Evolutionary conservation across 2,888 invertebrate species (phyloP).

Genomic region (Aphidoletes aphidimyza): DNA sequence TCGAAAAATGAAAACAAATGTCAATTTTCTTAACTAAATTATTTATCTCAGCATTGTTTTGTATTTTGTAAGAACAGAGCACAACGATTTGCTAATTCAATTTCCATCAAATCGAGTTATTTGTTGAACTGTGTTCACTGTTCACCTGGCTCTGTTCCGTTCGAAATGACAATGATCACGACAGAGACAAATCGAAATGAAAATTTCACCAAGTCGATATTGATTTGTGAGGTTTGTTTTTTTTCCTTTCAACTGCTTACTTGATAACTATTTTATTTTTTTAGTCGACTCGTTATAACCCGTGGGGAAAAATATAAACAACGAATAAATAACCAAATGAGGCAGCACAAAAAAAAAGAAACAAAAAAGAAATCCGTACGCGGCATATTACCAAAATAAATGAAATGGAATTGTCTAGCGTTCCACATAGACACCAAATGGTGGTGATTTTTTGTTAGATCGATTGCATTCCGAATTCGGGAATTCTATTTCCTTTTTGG

Average conservation of each 20-base stretch:
- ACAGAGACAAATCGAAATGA: conserved; percentile 11
- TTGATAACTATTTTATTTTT: neutral
- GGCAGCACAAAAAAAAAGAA: neutral
- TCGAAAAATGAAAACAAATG: too few relatives aligned
- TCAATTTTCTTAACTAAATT: too few relatives aligned
- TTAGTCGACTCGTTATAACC: neutral
- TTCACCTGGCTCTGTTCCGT: neutral
- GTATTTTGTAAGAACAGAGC: too few relatives aligned
- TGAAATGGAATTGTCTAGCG: conserved; percentile 12
- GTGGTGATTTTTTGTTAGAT: conserved; percentile 1
- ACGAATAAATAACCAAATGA: neutral
- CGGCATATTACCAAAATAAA: conserved; percentile 12
- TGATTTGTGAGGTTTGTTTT: neutral
- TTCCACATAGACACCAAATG: neutral
- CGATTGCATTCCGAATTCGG: conserved; percentile 12
- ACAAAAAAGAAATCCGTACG: neutral
- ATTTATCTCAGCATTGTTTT: too few relatives aligned
- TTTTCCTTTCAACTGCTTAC: conserved; percentile 4
- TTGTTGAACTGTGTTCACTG: too few relatives aligned
- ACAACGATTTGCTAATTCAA: too few relatives aligned
- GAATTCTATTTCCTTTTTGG: conserved; percentile 7
- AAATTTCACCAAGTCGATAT: neutral
- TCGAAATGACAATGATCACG: conserved; percentile 23
- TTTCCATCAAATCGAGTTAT: too few relatives aligned
- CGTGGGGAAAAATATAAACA: conserved; percentile 32